Evolutionary conservation across 2,797 vertebrate species (phyloP), one percentile per base, ranked within the genome.

Genomic region (Luscinia megarhynchos): DNA sequence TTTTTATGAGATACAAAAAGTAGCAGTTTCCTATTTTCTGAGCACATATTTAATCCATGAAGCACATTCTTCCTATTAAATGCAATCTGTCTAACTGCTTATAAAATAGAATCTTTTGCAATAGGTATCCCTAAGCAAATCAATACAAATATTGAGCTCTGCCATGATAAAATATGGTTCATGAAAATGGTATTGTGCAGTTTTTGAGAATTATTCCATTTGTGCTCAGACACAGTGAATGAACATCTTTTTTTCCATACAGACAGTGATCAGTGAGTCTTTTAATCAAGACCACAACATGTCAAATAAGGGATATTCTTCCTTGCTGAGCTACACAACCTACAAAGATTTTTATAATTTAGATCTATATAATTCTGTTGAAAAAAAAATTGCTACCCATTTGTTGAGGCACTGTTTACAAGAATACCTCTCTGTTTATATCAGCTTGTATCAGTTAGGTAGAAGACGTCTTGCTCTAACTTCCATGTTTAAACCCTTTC

Each of bases 1-100:
- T 98, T 98, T 99, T 99, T 98, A 98, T 98, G 98, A 97, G 97
- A 96, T 97, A 97, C 96, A 97, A 98, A 98, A 98, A 96, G 96
- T 95, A 96, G 92, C 78, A 89, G 73, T 93, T 89, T 67, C 87
- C 75, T 82, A 91, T 94, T 96, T 97, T 96, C 95, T 91, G 69
- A 96, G 87, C 74, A 95, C 77, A 95, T 91, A 94, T 96, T 97
- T 97, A 97, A 97, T 96, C 92, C 75, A 94, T 73, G 73, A 95
- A 95, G 87, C 87, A 96, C 70, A 94, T 90, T 97, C 81, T 95
- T 93, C 67, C 55, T 97, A 95, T 95, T 95, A 95, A 97, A 93
- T 91, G 53, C 68, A 94, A 94, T 96, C 84, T 96, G 75, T 70
- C 88, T 95, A 95, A 95, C 80, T 96, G 80, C 84, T 89, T 97